Percentiles rank a stretch among this genome's conserved stretches.
Evolutionary conservation across 2,888 invertebrate species (phyloP).

Genomic region (Amphipyra tragopoginis): DNA sequence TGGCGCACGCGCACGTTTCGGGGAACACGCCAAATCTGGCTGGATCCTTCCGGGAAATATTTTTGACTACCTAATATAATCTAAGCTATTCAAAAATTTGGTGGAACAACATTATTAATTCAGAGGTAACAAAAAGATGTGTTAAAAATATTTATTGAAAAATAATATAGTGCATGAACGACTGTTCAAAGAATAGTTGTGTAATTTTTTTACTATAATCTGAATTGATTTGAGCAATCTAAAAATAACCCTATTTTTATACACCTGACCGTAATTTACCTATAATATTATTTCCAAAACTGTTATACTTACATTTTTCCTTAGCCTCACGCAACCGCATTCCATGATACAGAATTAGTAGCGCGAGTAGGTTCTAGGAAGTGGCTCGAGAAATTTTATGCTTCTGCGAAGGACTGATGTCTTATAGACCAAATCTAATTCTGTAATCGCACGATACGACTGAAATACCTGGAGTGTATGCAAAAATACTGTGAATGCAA

Average conservation of each 20-base stretch:
- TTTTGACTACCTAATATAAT: conserved; percentile 50
- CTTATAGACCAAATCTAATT: conserved; percentile 53
- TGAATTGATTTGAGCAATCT: no score
- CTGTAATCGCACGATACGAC: conserved; percentile 45
- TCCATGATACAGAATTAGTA: conserved; percentile 57
- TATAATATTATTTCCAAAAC: conserved; percentile 33
- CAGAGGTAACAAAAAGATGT: neutral
- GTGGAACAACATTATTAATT: conserved; percentile 15
- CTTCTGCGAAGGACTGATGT: conserved; percentile 62
- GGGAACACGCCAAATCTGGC: conserved; percentile 64
- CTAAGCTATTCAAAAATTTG: conserved; percentile 8
- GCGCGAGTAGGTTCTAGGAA: conserved; percentile 63
- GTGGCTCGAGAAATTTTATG: conserved; percentile 53
- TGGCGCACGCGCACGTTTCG: conserved; percentile 67
- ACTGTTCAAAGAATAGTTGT: neutral
- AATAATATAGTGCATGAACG: neutral
- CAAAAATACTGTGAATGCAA: conserved; percentile 32
- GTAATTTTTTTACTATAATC: neutral
- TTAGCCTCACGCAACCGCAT: conserved; percentile 53
- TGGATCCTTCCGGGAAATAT: conserved; percentile 72
- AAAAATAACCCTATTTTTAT: no score
- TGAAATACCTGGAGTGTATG: conserved; percentile 49
- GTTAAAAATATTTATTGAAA: neutral
- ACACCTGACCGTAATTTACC: conserved; percentile 14
- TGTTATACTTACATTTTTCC: conserved; percentile 47